Conservation (phyloP, 2,797 vertebrate genomes). For the Eremophila alpestris region DNA sequence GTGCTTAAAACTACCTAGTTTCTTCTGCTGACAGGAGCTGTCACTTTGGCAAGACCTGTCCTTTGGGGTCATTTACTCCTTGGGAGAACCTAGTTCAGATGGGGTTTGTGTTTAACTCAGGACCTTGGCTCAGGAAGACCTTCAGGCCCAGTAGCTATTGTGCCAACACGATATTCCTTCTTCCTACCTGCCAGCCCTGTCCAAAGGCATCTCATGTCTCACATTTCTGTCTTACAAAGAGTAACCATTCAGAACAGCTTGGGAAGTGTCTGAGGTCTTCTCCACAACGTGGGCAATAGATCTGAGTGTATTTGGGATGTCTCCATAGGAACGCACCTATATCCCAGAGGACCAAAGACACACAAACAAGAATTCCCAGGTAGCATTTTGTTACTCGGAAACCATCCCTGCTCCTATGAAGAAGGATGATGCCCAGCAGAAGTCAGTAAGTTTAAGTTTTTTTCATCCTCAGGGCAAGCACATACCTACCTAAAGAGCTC, state of each 20-base stretch:
- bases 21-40: background rate
- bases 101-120: background rate
- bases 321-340: constrained; percentile 84
- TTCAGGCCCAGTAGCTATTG: background rate
- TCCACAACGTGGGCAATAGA: background rate
- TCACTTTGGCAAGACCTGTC: background rate
- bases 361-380: constrained; percentile 85
- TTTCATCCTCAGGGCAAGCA: background rate
- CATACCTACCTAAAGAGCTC: background rate
- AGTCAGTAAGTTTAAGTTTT: constrained; percentile 87
- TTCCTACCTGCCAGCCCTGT: background rate
- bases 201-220: background rate
- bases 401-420: constrained; percentile 88
- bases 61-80: background rate
- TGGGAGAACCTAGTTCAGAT: background rate
- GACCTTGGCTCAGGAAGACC: background rate
- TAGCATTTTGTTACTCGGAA: constrained; percentile 90
- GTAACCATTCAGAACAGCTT: background rate
- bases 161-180: background rate
- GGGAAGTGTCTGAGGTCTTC: background rate
- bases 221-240: background rate
- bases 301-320: background rate
- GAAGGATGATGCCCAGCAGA: constrained; percentile 91
- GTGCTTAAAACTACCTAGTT: background rate
- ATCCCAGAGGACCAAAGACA: constrained; percentile 87